Percentiles rank a stretch among this genome's conserved stretches.
Evolutionary conservation across 1,140 invertebrate genomes (phyloP).

Genomic region (Cheumatopsyche charites): DNA sequence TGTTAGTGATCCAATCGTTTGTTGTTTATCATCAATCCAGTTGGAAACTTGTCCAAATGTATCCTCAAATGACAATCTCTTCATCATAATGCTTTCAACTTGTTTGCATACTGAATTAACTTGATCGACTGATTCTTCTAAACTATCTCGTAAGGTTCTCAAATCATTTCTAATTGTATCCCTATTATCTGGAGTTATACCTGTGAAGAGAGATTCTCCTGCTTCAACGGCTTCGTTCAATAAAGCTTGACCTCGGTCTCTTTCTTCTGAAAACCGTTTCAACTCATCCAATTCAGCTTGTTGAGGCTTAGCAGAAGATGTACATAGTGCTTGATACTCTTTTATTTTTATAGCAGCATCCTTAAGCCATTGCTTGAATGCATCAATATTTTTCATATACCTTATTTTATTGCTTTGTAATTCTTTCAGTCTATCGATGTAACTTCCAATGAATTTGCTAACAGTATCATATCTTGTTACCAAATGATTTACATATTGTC

Average conservation of each 20-base stretch:
- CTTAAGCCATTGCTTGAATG: slow-evolving; percentile 80
- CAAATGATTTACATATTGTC: slow-evolving; percentile 80
- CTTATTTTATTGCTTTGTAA: slow-evolving; percentile 69
- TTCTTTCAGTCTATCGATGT: slow-evolving; percentile 72
- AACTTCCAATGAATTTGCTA: slow-evolving; percentile 71
- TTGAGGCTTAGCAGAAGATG: slow-evolving; percentile 69
- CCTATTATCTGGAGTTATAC: slow-evolving; percentile 84
- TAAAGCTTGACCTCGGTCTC: slow-evolving; percentile 78
- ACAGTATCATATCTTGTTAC: slow-evolving; percentile 77
- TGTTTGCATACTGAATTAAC: slow-evolving; percentile 84
- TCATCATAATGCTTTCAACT: slow-evolving; percentile 84
- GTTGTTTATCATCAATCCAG: slow-evolving; percentile 79
- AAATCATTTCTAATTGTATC: slow-evolving; percentile 84
- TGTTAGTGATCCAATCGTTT: slow-evolving; percentile 70
- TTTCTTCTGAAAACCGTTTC: slow-evolving; percentile 74
- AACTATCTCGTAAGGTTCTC: slow-evolving; percentile 77
- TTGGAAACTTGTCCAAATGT: slow-evolving; percentile 81
- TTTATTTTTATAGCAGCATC: slow-evolving; percentile 76
- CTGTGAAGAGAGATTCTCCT: slow-evolving; percentile 86
- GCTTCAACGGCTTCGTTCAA: slow-evolving; percentile 82
- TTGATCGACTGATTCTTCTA: slow-evolving; percentile 83
- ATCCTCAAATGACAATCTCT: slow-evolving; percentile 89
- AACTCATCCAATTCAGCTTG: slow-evolving; percentile 74
- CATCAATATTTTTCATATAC: slow-evolving; percentile 70
- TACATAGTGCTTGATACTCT: slow-evolving; percentile 69